Evolutionary conservation across 1,140 invertebrate genomes (phyloP).

Genomic region (Bombyx mandarina): DNA sequence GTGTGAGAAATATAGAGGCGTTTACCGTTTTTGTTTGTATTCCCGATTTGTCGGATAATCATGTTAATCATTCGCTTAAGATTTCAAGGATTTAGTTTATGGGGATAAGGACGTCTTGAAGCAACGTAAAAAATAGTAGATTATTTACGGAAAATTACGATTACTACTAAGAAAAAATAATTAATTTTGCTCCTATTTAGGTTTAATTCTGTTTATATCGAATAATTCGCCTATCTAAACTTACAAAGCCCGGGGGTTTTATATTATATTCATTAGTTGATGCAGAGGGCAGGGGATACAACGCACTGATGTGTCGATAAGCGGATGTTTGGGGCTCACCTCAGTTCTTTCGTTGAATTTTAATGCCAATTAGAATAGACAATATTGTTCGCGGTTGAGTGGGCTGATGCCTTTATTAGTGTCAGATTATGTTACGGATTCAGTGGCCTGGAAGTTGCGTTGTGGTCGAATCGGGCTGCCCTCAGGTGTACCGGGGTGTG

Average conservation of each 20-base stretch:
- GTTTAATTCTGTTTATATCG: not conserved
- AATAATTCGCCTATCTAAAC: constrained; percentile 12
- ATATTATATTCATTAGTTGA: constrained; percentile 46
- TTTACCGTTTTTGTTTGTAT: no score
- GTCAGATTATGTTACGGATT: constrained; percentile 59
- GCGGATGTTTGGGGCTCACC: constrained; percentile 56
- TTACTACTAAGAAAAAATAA: no score
- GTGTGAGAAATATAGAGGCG: no score
- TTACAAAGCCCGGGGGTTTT: constrained; percentile 42
- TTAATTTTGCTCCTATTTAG: not conserved
- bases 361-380: constrained; percentile 65
- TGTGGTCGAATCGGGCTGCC: constrained; percentile 5
- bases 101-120: no score
- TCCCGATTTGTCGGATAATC: no score
- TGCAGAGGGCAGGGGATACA: constrained; percentile 26
- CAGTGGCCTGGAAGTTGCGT: constrained; percentile 17
- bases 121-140: no score
- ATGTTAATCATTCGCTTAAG: no score
- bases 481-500: constrained; percentile 2
- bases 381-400: constrained; percentile 49
- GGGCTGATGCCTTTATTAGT: constrained; percentile 62
- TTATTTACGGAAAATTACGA: no score
- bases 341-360: constrained; percentile 53
- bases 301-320: constrained; percentile 57
- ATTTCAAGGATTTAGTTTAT: no score